A percentile compares a stretch with the other conserved stretches of the same genome.
Evolutionary conservation across 30 jellyfish, hydroid and myxozoan species (phyloP).

Genomic region (Hydractinia echinata): DNA sequence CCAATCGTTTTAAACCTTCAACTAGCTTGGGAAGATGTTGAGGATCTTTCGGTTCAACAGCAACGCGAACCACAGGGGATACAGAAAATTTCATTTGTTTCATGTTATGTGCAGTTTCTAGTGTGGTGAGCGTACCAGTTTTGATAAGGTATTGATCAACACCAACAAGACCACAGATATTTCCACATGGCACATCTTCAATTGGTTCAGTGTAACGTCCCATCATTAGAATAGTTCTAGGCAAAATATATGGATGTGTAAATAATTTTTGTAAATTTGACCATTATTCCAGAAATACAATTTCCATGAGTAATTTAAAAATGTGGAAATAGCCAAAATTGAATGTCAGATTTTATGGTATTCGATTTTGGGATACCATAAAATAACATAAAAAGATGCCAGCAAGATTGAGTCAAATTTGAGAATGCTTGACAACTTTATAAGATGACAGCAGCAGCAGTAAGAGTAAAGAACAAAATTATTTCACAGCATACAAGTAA

Average conservation of each 20-base stretch:
- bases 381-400: too few species aligned
- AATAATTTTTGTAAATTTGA: too few species aligned
- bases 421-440: neutral
- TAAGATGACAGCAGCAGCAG: too few species aligned
- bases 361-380: too few species aligned
- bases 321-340: neutral
- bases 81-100: constrained; percentile 95
- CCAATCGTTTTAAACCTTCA: constrained; percentile 96
- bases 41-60: constrained; percentile 98
- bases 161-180: constrained; percentile 99
- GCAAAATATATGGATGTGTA: neutral
- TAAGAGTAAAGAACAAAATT: too few species aligned
- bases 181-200: constrained; percentile 99
- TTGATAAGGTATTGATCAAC: constrained; percentile 95
- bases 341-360: too few species aligned
- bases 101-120: constrained; percentile 90
- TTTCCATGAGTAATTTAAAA: neutral
- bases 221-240: constrained; percentile 94
- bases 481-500: too few species aligned
- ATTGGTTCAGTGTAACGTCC: constrained; percentile 97
- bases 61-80: constrained; percentile 99
- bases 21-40: constrained; percentile 98
- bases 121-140: constrained; percentile 96
- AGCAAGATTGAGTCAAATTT: neutral
- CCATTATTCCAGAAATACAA: neutral